phyloP scores from a whole-genome alignment of 2,888 invertebrate genomes.

The Xanthia icteritia region DNA sequence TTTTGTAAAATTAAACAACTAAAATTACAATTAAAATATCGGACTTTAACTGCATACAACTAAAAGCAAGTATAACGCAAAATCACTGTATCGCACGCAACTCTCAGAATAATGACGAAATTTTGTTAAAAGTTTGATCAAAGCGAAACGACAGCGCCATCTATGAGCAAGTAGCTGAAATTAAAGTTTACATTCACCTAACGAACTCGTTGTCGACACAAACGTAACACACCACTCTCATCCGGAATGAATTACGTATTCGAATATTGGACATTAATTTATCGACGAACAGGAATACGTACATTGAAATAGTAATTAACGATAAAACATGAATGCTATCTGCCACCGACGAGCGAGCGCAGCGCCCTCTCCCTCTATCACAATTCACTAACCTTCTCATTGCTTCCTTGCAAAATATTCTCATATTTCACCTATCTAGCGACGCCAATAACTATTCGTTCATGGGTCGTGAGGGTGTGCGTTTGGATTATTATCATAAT shows the following conservation, averaged over 20 bases:
- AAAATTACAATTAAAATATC: conserved; percentile 86
- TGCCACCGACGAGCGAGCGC: conserved; percentile 67
- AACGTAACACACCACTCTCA: conserved; percentile 73
- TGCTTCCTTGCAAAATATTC: conserved; percentile 82
- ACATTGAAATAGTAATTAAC: conserved; percentile 80
- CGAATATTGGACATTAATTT: conserved; percentile 81
- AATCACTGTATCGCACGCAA: conserved; percentile 83
- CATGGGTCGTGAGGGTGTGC: conserved; percentile 80
- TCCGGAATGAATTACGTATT: conserved; percentile 81
- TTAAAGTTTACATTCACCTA: conserved; percentile 61
- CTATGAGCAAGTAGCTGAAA: conserved; percentile 72
- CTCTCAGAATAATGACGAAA: conserved; percentile 84
- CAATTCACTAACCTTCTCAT: conserved; percentile 90
- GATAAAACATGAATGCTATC: conserved; percentile 74
- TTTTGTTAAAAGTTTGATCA: conserved; percentile 65
- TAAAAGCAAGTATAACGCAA: conserved; percentile 86
- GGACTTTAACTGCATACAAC: conserved; percentile 86
- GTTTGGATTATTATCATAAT: conserved; percentile 71
- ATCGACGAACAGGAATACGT: conserved; percentile 80
- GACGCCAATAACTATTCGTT: conserved; percentile 72
- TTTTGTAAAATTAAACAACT: conserved; percentile 88
- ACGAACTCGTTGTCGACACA: conserved; percentile 66
- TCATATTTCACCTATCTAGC: conserved; percentile 80
- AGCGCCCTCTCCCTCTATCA: conserved; percentile 77
- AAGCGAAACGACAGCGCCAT: conserved; percentile 74